A percentile compares a stretch with the other conserved stretches of the same genome.
Conservation (phyloP, 2,797 vertebrate species). For the Pristis pectinata region DNA sequence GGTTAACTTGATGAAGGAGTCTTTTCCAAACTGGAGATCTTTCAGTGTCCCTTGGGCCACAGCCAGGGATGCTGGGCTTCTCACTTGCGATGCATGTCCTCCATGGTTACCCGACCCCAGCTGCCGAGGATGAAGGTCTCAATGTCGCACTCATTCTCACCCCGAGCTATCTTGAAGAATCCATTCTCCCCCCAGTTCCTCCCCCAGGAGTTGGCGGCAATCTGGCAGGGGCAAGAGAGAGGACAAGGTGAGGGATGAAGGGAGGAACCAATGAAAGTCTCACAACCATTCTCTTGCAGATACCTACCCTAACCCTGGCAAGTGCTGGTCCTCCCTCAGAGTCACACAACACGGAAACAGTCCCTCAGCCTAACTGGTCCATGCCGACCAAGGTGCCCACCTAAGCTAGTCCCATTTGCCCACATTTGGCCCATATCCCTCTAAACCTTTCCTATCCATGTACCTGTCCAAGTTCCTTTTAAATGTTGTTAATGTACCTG, state of each 20-base stretch:
- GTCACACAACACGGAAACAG: too few relatives aligned
- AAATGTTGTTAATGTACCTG: too few relatives aligned
- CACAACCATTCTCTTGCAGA: not conserved
- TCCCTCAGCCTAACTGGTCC: too few relatives aligned
- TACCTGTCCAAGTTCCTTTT: too few relatives aligned
- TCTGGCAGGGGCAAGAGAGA: conserved; percentile 56
- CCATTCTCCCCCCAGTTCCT: conserved; percentile 86
- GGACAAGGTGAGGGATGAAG: not conserved
- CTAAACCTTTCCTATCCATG: too few relatives aligned
- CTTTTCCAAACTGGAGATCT: not conserved
- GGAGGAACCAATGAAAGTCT: not conserved
- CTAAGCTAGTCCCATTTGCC: too few relatives aligned
- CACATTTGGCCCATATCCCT: too few relatives aligned
- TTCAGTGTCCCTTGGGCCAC: not conserved
- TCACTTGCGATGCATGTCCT: conserved; percentile 74
- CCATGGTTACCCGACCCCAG: conserved; percentile 88
- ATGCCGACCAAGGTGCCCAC: too few relatives aligned
- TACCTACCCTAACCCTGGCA: too few relatives aligned
- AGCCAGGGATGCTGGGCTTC: not conserved
- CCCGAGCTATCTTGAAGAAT: conserved; percentile 84
- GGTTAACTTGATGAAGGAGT: not conserved
- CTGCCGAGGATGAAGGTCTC: conserved; percentile 88
- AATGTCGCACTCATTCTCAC: conserved; percentile 88
- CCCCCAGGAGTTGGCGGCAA: conserved; percentile 92
- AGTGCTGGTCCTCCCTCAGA: too few relatives aligned